A percentile compares a stretch with the other conserved stretches of the same genome.
These are phyloP conservation scores for Drosophila ochracea DNA, from an alignment of 2,888 invertebrate genomes.

Conservation along the genomic window DNA sequence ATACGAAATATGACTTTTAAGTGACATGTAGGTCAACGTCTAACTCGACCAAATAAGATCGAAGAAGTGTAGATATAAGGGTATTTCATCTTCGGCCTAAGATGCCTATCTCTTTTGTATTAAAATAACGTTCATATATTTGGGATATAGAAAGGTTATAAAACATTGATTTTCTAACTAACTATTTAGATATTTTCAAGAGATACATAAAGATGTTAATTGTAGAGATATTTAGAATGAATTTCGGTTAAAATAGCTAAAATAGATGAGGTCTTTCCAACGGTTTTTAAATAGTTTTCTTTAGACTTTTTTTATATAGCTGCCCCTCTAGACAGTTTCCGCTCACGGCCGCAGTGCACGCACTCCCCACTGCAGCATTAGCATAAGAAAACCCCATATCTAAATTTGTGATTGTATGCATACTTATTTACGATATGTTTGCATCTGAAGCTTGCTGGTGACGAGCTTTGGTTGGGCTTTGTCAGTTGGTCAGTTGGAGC, in stretches of 20 bases:
- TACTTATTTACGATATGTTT: slow-evolving; percentile 16
- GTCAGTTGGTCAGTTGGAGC: slow-evolving; percentile 41
- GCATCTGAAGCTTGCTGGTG: slow-evolving; percentile 21
- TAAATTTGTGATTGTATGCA: slow-evolving; percentile 6
- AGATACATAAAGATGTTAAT: neutral
- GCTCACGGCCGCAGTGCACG: slow-evolving; percentile 19
- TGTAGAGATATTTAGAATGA: neutral
- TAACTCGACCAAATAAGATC: neutral
- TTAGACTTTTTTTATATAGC: neutral
- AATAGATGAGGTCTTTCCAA: neutral
- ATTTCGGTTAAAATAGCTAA: neutral
- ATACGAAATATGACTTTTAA: neutral
- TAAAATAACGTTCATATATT: neutral
- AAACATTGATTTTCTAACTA: neutral
- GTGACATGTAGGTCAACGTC: neutral
- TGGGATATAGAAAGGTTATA: neutral
- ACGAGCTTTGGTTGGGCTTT: slow-evolving; percentile 42
- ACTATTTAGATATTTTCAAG: neutral
- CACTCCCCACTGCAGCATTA: slow-evolving; percentile 29
- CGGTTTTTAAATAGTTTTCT: neutral
- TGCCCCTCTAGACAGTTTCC: neutral
- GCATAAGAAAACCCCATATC: slow-evolving; percentile 17
- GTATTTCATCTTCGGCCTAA: neutral
- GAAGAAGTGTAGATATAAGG: neutral
- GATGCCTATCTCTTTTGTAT: neutral